These are phyloP conservation scores for Aphrophora alni DNA, from an alignment of 2,888 invertebrate genomes.

Conservation along the genomic window DNA sequence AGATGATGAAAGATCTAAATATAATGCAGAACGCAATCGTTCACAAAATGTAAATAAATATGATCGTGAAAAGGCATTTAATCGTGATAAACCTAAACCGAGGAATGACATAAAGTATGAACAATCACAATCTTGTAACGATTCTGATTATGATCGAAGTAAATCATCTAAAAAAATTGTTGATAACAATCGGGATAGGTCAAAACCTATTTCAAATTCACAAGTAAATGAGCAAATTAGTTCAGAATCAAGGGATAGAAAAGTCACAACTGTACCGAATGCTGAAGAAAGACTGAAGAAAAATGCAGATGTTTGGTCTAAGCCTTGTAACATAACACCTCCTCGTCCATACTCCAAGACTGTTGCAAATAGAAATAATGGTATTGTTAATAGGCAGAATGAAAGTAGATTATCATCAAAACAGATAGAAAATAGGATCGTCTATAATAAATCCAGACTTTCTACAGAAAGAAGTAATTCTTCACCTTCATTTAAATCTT, in stretches of 20 bases:
- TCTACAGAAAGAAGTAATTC: not conserved
- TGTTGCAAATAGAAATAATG: not conserved
- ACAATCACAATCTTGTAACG: not conserved
- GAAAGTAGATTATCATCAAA: not conserved
- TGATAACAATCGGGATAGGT: not conserved
- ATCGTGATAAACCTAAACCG: not conserved
- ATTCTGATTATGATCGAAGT: not conserved
- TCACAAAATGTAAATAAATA: not conserved
- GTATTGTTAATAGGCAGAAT: not conserved
- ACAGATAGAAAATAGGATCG: not conserved
- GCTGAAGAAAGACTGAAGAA: conserved; percentile 46
- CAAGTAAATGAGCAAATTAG: not conserved
- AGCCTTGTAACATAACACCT: conserved; percentile 39
- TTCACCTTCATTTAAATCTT: not conserved
- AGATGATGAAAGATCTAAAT: not conserved
- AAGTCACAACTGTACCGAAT: not conserved
- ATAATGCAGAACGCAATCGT: not conserved
- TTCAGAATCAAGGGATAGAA: not conserved
- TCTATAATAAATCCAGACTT: not conserved
- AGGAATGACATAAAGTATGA: not conserved
- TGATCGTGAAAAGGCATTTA: not conserved
- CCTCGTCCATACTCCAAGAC: conserved; percentile 12
- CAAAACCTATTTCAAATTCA: not conserved
- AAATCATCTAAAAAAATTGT: not conserved
- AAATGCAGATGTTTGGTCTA: conserved; percentile 45